Evolutionary conservation across 1,140 invertebrate species (phyloP).

Genomic region (Coptotermes formosanus): DNA sequence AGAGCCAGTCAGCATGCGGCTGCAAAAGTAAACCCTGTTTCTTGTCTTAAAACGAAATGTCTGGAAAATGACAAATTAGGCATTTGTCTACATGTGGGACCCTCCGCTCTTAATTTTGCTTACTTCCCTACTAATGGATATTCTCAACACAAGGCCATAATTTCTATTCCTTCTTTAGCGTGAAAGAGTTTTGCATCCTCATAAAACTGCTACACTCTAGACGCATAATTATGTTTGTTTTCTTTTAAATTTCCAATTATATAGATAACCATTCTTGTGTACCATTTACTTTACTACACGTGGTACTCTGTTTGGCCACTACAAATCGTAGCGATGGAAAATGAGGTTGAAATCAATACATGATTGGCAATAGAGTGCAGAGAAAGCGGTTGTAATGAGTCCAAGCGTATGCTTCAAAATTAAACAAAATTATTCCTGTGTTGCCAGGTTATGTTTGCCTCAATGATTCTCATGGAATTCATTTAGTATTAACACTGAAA

Average conservation of each 20-base stretch:
- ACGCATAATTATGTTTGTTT: neutral
- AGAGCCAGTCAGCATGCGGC: too few relatives aligned
- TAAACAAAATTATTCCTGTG: conserved; percentile 19
- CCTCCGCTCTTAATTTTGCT: too few relatives aligned
- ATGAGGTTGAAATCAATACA: neutral
- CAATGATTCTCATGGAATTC: neutral
- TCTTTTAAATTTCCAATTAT: neutral
- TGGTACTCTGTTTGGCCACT: neutral
- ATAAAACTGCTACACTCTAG: too few relatives aligned
- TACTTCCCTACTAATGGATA: too few relatives aligned
- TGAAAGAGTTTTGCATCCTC: too few relatives aligned
- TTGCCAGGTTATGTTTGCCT: conserved; percentile 7
- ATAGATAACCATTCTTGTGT: neutral
- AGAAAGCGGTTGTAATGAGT: conserved; percentile 1
- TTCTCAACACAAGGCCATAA: too few relatives aligned
- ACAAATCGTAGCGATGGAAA: neutral
- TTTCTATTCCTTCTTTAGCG: too few relatives aligned
- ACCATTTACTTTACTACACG: neutral
- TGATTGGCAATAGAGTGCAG: neutral
- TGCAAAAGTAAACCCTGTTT: too few relatives aligned
- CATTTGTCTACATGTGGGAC: too few relatives aligned
- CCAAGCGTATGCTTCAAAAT: neutral
- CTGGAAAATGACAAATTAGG: too few relatives aligned
- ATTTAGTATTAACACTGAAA: conserved; percentile 19
- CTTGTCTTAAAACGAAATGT: too few relatives aligned